These are phyloP conservation scores for Agrilus planipennis DNA, from an alignment of 1,140 invertebrate species.

Conservation along the genomic window DNA sequence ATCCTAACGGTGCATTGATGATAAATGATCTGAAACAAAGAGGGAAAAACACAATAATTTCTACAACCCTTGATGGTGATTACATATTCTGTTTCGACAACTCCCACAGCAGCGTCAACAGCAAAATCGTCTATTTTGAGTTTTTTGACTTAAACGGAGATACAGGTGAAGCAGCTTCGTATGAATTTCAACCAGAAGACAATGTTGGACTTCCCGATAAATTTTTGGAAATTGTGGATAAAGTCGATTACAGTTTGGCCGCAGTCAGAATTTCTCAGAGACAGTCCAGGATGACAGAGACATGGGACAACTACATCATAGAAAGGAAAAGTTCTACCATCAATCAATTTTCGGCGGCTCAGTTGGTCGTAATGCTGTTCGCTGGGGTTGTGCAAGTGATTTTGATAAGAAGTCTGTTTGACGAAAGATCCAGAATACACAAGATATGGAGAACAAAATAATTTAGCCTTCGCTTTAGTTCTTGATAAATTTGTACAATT, in stretches of 20 bases:
- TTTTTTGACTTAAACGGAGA: constrained; percentile 52
- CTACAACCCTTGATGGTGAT: constrained; percentile 47
- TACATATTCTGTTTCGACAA: constrained; percentile 79
- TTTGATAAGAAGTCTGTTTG: constrained; percentile 56
- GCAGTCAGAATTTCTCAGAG: constrained; percentile 60
- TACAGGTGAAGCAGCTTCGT: constrained; percentile 32
- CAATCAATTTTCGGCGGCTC: constrained; percentile 57
- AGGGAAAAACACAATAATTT: constrained; percentile 53
- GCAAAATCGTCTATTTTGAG: constrained; percentile 75
- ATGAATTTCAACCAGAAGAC: constrained; percentile 52
- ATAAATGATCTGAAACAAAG: constrained; percentile 56
- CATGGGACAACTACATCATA: constrained; percentile 63
- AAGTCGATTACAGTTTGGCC: constrained; percentile 45
- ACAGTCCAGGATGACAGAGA: constrained; percentile 56
- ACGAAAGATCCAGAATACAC: constrained; percentile 45
- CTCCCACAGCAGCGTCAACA: constrained; percentile 61
- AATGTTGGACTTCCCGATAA: too few species aligned
- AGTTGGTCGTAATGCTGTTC: constrained; percentile 55
- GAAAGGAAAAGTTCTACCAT: constrained; percentile 64
- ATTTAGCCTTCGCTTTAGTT: too few species aligned
- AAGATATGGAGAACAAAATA: constrained; percentile 41
- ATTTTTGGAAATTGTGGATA: constrained; percentile 48
- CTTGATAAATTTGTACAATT: too few species aligned
- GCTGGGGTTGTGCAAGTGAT: constrained; percentile 56
- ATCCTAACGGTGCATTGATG: constrained; percentile 50